Evolutionary conservation across 1,140 invertebrate genomes (phyloP).

Genomic region (Scaptomyza graminum): DNA sequence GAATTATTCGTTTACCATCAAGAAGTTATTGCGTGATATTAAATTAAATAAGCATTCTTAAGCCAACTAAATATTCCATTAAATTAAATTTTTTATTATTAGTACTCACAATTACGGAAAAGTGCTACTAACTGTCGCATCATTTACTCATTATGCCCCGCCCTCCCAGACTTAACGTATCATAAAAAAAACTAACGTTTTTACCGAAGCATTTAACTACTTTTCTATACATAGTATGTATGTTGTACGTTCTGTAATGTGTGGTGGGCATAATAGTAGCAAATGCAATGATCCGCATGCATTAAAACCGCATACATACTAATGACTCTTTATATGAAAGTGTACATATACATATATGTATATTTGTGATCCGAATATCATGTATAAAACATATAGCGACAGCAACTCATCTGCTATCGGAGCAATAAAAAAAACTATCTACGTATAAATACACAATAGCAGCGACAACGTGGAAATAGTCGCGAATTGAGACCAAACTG

Average conservation of each 20-base stretch:
- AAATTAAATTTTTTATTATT: neutral
- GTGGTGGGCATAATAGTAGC: slow-evolving; percentile 1
- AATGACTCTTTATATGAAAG: slow-evolving; percentile 28
- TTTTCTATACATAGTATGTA: too few species aligned
- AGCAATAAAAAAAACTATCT: slow-evolving; percentile 40
- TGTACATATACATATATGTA: too few species aligned
- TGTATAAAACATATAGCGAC: slow-evolving; percentile 6
- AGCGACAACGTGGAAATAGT: slow-evolving; percentile 63
- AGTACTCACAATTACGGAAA: slow-evolving; percentile 26
- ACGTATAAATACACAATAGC: slow-evolving; percentile 26
- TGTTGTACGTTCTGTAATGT: slow-evolving; percentile 15
- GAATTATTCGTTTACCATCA: too few species aligned
- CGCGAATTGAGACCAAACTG: slow-evolving; percentile 74
- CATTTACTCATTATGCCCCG: slow-evolving; percentile 9
- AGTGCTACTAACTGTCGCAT: slow-evolving; percentile 31
- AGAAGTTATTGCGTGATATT: too few species aligned
- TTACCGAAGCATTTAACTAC: neutral
- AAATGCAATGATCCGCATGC: slow-evolving; percentile 31
- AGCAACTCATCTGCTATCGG: slow-evolving; percentile 13
- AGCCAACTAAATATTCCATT: neutral
- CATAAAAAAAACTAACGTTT: neutral
- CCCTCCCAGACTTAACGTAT: neutral
- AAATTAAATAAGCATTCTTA: neutral
- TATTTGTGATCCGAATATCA: slow-evolving; percentile 34
- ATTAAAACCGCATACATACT: slow-evolving; percentile 21